Conservation (phyloP, 2,888 invertebrate genomes). For the Sarcophaga rosellei region DNA sequence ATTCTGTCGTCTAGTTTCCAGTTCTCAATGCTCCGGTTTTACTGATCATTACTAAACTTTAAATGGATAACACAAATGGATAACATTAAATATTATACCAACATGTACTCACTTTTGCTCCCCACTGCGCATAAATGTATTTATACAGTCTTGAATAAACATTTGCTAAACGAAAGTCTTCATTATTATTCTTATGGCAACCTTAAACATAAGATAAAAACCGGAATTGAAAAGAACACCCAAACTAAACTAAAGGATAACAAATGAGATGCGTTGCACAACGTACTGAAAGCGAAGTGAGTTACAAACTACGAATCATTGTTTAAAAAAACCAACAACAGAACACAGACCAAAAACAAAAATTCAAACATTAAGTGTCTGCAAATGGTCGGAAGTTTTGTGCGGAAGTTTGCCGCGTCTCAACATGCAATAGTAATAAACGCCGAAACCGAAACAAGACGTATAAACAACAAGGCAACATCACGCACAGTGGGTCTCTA, state of each 20-base stretch:
- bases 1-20: too few relatives aligned
- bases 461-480: background rate
- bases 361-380: conserved; percentile 46
- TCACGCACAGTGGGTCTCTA: conserved; percentile 23
- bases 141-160: background rate
- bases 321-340: conserved; percentile 10
- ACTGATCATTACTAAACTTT: too few relatives aligned
- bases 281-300: background rate
- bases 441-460: conserved; percentile 28
- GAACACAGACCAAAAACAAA: conserved; percentile 15
- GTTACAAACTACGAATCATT: background rate
- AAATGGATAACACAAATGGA: too few relatives aligned
- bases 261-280: background rate
- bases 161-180: background rate
- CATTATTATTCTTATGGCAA: background rate
- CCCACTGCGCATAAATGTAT: background rate
- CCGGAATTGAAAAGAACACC: background rate
- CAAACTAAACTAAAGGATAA: background rate
- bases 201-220: background rate
- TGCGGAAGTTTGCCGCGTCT: conserved; percentile 43
- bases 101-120: too few relatives aligned
- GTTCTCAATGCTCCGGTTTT: too few relatives aligned
- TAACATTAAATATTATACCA: too few relatives aligned
- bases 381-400: conserved; percentile 56
- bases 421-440: conserved; percentile 48